Base-by-base conservation (phyloP, 2,113 vertebrate genomes). In the Pseudorhombus dupliciocellatus region DNA sequence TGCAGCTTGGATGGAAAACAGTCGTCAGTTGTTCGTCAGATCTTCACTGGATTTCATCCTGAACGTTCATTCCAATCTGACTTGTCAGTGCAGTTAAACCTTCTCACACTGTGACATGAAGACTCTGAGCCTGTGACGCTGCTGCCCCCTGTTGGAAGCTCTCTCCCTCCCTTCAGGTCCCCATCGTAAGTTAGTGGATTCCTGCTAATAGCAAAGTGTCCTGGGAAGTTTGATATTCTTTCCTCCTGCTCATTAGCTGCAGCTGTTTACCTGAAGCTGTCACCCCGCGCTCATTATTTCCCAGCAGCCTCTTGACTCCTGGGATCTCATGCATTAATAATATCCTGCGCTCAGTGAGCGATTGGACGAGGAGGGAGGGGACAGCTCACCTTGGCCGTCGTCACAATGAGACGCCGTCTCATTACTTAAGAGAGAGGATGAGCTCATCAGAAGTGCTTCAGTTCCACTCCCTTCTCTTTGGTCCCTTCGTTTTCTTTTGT, bases 141-240 rank as follows among this genome's bases (percentile, higher is more conserved):
- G 79, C 80, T 88, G 85, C 89, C 85, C 82, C 75, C 89, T 89
- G 75, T 63, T 87, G 88, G 87, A 58, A 9, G 3, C 24, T 0
- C 24, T 40, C 10, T 25, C 34, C 37, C 26, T 31, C 54, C 0
- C 21, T 18, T 16, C 21, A 53, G 16, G 65, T 65, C 16, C 11
- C 6, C 44, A 9, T 3, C 59, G 16, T 10, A n/a, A 15, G 14
- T 56, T 1, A 58, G 56, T 68, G 9, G 25, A 34, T 52, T 21
- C 7, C 5, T n/a, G 9, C n/a, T 52, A 54, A 34, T 22, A 22
- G 8, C 62, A 40, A 16, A 9, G 56, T 48, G 24, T 64, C n/a
- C 21, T 31, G 59, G n/a, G 28, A 40, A 11, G 0, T 82, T 75
- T 68, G 44, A 67, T 74, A 25, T 25, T 31, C 48, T 76, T 61